Base-by-base conservation (phyloP, 2,888 invertebrate species). In the Amphipoea oculea region DNA sequence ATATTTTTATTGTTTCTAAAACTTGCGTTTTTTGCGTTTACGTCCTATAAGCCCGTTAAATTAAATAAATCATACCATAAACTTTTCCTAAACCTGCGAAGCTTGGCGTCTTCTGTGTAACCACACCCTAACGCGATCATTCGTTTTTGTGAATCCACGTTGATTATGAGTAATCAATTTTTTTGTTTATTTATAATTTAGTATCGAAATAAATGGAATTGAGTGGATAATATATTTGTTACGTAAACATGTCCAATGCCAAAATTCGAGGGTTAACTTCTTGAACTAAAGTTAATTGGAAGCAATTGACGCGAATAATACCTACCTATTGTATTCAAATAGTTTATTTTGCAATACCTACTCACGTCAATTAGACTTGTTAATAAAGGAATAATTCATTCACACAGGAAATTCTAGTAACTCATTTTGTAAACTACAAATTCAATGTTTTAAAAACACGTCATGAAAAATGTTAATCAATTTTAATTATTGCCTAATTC, bases 171-270 rank as follows among this genome's bases (percentile, higher is more conserved):
- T 92, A 90, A 91, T 93, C 91, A 91, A 91, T 89, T 90, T 91
- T 91, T 93, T 92, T 91, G 89, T 92, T 93, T 93, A 91, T 94
- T 94, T 93, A 92, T 93, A 92, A 92, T 93, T 93, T 92, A 90
- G 89, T 91, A 88, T 88, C 86, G 83, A 89, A 84, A 90, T 90
- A 86, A 90, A 89, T 73, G 79, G 79, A 86, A 89, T 89, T 89
- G 86, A 90, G 90, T 88, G 84, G 80, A 87, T 89, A 88, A 86
- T 88, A 87, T 89, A 87, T 83, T 77, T 81, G 68, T 87, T 86
- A 85, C 89, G 84, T 87, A 88, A 89, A 86, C 75, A 87, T 78
- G 66, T 78, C 81, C 73, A 76, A 83, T 70, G 77, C 78, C 78
- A 76, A 72, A 82, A 80, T 66, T 82, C 62, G 60, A 75, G 79